Percentiles rank a stretch among this genome's conserved stretches.
These are phyloP conservation scores for Pseudorhiza aurosa DNA, from an alignment of 30 jellyfish, hydroid and myxozoan genomes.

Conservation along the genomic window DNA sequence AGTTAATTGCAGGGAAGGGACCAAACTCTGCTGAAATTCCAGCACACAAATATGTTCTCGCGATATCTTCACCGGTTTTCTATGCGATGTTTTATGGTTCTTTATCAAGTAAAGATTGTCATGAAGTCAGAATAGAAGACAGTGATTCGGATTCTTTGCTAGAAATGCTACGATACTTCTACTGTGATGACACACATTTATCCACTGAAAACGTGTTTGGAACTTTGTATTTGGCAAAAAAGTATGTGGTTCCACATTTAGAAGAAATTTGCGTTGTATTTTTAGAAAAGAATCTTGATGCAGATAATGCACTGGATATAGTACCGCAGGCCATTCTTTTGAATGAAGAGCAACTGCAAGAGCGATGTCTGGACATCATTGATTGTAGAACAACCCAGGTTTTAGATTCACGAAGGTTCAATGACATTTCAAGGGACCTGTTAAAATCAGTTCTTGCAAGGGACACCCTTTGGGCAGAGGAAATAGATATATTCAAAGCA, in stretches of 20 bases:
- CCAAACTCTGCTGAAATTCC: slow-evolving; percentile 43
- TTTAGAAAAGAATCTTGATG: slow-evolving; percentile 69
- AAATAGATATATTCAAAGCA: slow-evolving; percentile 73
- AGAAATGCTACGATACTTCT: slow-evolving; percentile 66
- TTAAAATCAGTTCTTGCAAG: slow-evolving; percentile 53
- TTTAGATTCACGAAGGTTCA: slow-evolving; percentile 63
- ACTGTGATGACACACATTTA: slow-evolving; percentile 63
- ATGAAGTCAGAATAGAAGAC: slow-evolving; percentile 61
- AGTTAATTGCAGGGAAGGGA: slow-evolving; percentile 51
- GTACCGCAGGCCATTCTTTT: slow-evolving; percentile 67
- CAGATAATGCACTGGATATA: slow-evolving; percentile 73
- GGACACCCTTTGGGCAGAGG: slow-evolving; percentile 83
- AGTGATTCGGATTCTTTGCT: slow-evolving; percentile 57
- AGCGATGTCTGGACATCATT: slow-evolving; percentile 67
- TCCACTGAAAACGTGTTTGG: slow-evolving; percentile 74
- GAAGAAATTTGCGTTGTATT: slow-evolving; percentile 69
- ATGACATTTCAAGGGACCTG: slow-evolving; percentile 55
- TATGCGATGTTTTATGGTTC: slow-evolving; percentile 78
- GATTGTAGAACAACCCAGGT: slow-evolving; percentile 79
- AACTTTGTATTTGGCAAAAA: slow-evolving; percentile 69
- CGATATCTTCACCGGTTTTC: slow-evolving; percentile 71
- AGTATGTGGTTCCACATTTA: slow-evolving; percentile 65
- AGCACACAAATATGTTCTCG: slow-evolving; percentile 65
- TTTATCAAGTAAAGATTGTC: slow-evolving; percentile 32
- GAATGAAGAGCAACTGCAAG: slow-evolving; percentile 66